Evolutionary conservation across 2,888 invertebrate genomes (phyloP).

Genomic region (Isotomurus palustris): DNA sequence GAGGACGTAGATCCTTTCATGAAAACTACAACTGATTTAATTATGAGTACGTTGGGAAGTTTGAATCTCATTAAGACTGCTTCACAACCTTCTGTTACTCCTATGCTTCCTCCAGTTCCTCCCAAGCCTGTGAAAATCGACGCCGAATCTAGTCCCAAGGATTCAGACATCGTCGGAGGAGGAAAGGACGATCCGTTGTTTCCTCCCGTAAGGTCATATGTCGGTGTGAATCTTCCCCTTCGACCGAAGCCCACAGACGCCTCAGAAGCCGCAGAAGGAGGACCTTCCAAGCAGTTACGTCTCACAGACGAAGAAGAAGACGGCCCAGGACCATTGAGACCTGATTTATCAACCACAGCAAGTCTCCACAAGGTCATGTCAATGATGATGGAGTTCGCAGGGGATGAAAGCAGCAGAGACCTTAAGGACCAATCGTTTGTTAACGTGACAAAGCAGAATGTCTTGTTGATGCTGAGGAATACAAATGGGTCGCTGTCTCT

Average conservation of each 20-base stretch:
- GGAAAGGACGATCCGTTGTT: slow-evolving; percentile 29
- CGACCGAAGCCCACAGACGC: slow-evolving; percentile 58
- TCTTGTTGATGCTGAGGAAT: slow-evolving; percentile 37
- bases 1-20: slow-evolving; percentile 27
- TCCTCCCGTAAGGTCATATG: slow-evolving; percentile 70
- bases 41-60: slow-evolving; percentile 42
- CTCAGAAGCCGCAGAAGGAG: neutral
- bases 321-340: slow-evolving; percentile 22
- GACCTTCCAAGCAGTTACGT: slow-evolving; percentile 29
- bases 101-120: neutral
- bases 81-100: too few relatives aligned
- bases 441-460: slow-evolving; percentile 36
- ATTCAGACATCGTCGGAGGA: neutral
- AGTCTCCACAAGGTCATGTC: slow-evolving; percentile 42
- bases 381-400: slow-evolving; percentile 41
- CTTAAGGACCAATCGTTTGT: slow-evolving; percentile 9
- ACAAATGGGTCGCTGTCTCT: slow-evolving; percentile 14
- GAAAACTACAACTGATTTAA: slow-evolving; percentile 37
- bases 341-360: slow-evolving; percentile 36
- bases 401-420: slow-evolving; percentile 14
- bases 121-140: slow-evolving; percentile 14
- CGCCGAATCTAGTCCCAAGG: slow-evolving; percentile 7
- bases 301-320: slow-evolving; percentile 15
- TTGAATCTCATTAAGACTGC: slow-evolving; percentile 40
- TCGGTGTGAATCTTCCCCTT: slow-evolving; percentile 67